These are phyloP conservation scores for Psammodynastes pulverulentus DNA, from an alignment of 2,113 vertebrate species.

Conservation along the genomic window DNA sequence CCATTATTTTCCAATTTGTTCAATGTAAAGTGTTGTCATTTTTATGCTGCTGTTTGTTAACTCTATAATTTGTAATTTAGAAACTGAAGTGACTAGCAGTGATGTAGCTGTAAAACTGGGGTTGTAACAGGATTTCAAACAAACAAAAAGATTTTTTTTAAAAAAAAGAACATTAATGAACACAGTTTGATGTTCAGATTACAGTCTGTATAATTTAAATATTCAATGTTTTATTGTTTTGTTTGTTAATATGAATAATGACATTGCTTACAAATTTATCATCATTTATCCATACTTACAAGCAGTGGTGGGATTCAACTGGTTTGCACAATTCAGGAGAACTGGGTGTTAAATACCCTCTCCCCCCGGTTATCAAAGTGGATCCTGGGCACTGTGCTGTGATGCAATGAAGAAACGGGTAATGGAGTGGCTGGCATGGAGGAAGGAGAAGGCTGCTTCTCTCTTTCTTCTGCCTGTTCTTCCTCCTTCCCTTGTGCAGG, in stretches of 20 bases:
- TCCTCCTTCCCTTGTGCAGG: too few species aligned
- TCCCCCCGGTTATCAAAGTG: too few species aligned
- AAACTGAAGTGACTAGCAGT: not conserved
- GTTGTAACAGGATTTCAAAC: not conserved
- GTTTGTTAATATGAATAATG: not conserved
- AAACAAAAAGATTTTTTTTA: too few species aligned
- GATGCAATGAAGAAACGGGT: too few species aligned
- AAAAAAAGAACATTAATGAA: not conserved
- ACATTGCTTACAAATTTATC: too few species aligned
- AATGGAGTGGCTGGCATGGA: fast-evolving
- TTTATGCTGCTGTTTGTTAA: not conserved
- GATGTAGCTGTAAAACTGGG: not conserved
- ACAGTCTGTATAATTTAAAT: not conserved
- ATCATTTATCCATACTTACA: not conserved
- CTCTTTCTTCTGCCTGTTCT: too few species aligned
- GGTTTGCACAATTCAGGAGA: too few species aligned
- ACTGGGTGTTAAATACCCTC: too few species aligned
- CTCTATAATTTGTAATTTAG: not conserved
- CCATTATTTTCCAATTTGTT: constrained; percentile 21
- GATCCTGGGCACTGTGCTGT: too few species aligned
- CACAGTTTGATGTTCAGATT: not conserved
- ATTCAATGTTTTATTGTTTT: not conserved
- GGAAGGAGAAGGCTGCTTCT: too few species aligned
- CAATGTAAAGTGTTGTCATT: not conserved
- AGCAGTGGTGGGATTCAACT: too few species aligned